A percentile compares a stretch with the other conserved stretches of the same genome.
Evolutionary conservation across 2,113 vertebrate species (phyloP).

Genomic region (Pycnonotus jocosus): DNA sequence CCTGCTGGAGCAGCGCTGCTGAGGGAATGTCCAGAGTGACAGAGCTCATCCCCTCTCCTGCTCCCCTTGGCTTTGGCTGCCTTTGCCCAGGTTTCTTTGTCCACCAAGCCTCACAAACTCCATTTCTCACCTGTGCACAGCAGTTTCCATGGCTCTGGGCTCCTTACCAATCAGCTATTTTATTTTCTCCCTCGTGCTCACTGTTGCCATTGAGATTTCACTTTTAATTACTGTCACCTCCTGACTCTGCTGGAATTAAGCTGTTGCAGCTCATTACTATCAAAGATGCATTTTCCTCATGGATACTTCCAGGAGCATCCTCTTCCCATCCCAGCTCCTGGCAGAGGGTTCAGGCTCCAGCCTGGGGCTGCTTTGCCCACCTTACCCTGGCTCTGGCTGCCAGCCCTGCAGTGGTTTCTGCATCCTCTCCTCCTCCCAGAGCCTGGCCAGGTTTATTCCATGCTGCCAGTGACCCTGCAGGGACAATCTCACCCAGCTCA

Average conservation of each 20-base stretch:
- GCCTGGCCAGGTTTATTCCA: neutral
- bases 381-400: neutral
- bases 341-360: neutral
- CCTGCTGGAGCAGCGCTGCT: neutral
- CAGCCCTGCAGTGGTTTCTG: neutral
- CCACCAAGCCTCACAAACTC: neutral
- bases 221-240: slow-evolving; percentile 59
- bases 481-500: neutral
- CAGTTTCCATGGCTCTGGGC: neutral
- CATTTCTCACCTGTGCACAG: neutral
- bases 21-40: neutral
- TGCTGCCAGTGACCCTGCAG: neutral
- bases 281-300: neutral
- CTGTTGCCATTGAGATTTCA: slow-evolving; percentile 35
- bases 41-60: neutral
- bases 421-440: neutral
- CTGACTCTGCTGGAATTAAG: slow-evolving; percentile 4
- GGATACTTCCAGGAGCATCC: neutral
- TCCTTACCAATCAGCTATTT: neutral
- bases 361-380: neutral
- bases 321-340: neutral
- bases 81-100: neutral
- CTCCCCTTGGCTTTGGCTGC: neutral
- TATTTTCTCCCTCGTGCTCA: neutral
- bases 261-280: neutral